phyloP scores from a whole-genome alignment of 2,797 vertebrate species.

The Lithobates sylvaticus region DNA sequence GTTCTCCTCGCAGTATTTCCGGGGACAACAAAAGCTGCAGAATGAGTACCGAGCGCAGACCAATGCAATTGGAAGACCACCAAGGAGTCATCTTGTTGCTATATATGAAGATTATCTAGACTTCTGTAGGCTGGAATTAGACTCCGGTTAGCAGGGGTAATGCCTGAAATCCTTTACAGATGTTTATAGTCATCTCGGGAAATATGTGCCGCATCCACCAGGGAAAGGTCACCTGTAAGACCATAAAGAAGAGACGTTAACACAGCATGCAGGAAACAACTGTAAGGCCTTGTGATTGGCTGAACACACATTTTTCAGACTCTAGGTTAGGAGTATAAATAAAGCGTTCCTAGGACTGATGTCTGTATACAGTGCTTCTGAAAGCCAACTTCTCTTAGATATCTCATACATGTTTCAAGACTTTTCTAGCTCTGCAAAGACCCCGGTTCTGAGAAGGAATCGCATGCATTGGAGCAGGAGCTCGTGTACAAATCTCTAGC shows the following conservation, averaged over 20 bases:
- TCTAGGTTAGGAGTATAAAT: too few species aligned
- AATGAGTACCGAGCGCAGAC: not conserved
- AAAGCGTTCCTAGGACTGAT: too few species aligned
- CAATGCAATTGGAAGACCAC: not conserved
- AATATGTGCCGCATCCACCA: not conserved
- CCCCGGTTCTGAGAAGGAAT: too few species aligned
- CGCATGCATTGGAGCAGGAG: too few species aligned
- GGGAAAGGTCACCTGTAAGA: slow-evolving; percentile 7
- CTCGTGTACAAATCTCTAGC: too few species aligned
- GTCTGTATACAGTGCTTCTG: too few species aligned
- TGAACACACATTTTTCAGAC: too few species aligned
- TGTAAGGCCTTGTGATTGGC: too few species aligned
- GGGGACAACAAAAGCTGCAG: not conserved
- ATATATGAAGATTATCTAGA: too few species aligned
- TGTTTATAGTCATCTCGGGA: not conserved
- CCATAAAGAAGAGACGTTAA: not conserved
- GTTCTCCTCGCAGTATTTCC: not conserved
- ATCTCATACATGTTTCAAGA: too few species aligned
- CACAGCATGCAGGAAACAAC: not conserved
- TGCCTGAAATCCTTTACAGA: not conserved
- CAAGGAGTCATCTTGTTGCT: slow-evolving; percentile 16
- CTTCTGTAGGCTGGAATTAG: not conserved
- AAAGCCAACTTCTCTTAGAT: too few species aligned
- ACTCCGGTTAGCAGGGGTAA: not conserved
- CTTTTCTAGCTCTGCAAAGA: too few species aligned